Percentiles rank a stretch among this genome's conserved stretches.
Conservation (phyloP, 2,113 vertebrate genomes). For the Myrmophylax atrothorax region DNA sequence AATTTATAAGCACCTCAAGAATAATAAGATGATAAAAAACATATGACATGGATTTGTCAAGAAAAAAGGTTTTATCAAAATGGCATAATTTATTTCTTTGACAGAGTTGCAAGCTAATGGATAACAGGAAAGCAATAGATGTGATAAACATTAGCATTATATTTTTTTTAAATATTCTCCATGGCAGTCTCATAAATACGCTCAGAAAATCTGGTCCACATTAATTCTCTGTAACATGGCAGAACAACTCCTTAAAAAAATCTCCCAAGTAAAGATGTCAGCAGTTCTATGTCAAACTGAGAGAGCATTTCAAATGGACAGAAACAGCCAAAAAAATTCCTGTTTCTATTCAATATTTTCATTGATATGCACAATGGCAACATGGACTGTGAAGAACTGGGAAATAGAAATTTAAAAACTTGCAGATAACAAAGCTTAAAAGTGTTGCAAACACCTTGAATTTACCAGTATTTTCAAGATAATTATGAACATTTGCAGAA, state of each 20-base stretch:
- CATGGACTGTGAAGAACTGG: not conserved
- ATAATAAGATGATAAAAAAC: constrained; percentile 56
- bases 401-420: not conserved
- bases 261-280: not conserved
- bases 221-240: not conserved
- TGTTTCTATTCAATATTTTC: not conserved
- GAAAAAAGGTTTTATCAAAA: constrained; percentile 22
- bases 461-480: not conserved
- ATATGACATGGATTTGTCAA: constrained; percentile 45
- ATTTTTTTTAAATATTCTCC: not conserved
- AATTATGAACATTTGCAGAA: not conserved
- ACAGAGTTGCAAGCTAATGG: constrained; percentile 48
- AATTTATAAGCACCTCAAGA: constrained; percentile 55
- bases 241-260: not conserved
- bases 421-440: not conserved
- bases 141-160: constrained; percentile 4
- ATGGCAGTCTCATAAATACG: not conserved
- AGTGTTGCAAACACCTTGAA: not conserved
- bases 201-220: constrained; percentile 37
- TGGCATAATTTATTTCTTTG: constrained; percentile 29
- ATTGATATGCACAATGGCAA: not conserved
- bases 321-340: rapidly evolving
- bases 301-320: not conserved
- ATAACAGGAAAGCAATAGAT: constrained; percentile 46
- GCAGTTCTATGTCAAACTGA: not conserved